Evolutionary conservation across 2,797 vertebrate genomes (phyloP).

Genomic region (Enteromius afrohamiltoni): DNA sequence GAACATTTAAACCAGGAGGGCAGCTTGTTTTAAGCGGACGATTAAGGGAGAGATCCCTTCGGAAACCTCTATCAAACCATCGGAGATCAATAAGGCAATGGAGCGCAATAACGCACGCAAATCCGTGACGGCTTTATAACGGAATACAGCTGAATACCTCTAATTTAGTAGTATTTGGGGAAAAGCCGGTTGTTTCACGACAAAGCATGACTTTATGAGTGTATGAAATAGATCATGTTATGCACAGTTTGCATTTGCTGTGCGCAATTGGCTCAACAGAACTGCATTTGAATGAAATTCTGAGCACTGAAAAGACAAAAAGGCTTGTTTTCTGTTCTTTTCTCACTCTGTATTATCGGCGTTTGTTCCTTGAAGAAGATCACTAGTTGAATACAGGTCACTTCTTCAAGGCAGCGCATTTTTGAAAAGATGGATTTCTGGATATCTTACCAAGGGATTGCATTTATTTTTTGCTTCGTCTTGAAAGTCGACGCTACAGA

Average conservation of each 20-base stretch:
- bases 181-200: background rate
- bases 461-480: conserved; percentile 46
- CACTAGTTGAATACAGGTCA: conserved; percentile 38
- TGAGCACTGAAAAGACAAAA: background rate
- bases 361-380: conserved; percentile 23
- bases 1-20: conserved; percentile 7
- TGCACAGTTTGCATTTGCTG: conserved; percentile 18
- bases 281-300: conserved; percentile 3
- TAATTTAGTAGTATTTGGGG: background rate
- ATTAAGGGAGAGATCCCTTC: conserved; percentile 28
- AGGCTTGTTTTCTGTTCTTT: background rate
- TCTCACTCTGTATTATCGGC: background rate
- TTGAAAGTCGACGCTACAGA: conserved; percentile 47
- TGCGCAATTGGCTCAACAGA: conserved; percentile 34
- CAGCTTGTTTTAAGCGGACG: conserved; percentile 19
- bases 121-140: conserved; percentile 25
- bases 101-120: conserved; percentile 35
- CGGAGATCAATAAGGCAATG: conserved; percentile 30
- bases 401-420: conserved; percentile 28
- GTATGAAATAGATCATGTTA: conserved; percentile 8
- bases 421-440: conserved; percentile 54
- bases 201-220: conserved; percentile 17
- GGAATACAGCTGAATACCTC: conserved; percentile 27
- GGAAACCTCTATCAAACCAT: conserved; percentile 36
- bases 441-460: conserved; percentile 36